phyloP scores from a whole-genome alignment of 2,113 vertebrate species.

The Picathartes gymnocephalus region DNA sequence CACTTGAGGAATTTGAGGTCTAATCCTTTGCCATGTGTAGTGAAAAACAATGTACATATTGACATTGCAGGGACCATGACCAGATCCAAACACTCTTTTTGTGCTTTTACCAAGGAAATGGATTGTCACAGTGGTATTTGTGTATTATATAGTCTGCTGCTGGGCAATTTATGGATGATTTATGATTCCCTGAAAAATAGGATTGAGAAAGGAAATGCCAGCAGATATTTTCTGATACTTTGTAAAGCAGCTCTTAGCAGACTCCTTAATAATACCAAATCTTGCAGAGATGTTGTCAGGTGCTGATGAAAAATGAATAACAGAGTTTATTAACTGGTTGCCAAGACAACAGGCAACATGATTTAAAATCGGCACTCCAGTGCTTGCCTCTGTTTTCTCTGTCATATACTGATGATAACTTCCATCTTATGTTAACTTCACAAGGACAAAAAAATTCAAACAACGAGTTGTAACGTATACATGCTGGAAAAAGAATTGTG shows the following conservation, averaged over 20 bases:
- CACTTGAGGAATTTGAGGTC: not conserved
- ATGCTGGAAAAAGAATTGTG: not conserved
- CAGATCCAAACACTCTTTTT: not conserved
- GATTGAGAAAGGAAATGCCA: not conserved
- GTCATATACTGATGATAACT: not conserved
- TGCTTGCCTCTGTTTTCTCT: conserved; percentile 6
- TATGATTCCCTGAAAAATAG: not conserved
- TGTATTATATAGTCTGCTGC: not conserved
- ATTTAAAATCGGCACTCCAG: conserved; percentile 10
- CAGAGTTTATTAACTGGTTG: conserved; percentile 47
- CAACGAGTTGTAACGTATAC: not conserved
- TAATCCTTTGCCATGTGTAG: not conserved
- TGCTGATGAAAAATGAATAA: conserved; percentile 1
- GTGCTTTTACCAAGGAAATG: not conserved
- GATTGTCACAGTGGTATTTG: not conserved
- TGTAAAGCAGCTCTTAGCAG: not conserved
- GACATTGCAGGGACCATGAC: not conserved
- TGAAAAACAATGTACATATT: not conserved
- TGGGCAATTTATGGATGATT: not conserved
- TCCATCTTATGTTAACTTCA: not conserved
- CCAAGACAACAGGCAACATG: conserved; percentile 50
- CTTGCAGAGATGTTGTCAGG: conserved; percentile 16
- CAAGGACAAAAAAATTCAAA: not conserved
- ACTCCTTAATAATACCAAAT: conserved; percentile 3
- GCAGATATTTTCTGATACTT: not conserved